Evolutionary conservation across 2,113 vertebrate species (phyloP), one percentile per base, ranked within the genome.

Genomic region (Girardinichthys multiradiatus): DNA sequence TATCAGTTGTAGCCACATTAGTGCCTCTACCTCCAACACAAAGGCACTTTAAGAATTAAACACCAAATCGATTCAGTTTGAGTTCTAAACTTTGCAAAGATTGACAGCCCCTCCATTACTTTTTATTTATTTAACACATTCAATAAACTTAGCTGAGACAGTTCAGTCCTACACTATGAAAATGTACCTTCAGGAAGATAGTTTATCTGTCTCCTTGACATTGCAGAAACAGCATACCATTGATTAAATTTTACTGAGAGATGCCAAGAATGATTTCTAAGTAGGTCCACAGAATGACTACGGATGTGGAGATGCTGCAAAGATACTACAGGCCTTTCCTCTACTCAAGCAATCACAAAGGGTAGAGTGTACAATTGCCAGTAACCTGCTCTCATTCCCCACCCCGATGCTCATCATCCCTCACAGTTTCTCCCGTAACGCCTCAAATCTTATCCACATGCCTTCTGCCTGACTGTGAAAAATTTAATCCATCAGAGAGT

Each of bases 401-500:
- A 69, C 77, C 66, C 70, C 74, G 67, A 57, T 68, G 73, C 81
- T 87, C 89, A 84, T 89, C 88, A 86, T 87, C 79, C 70, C 87
- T 80, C 81, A 76, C 79, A 76, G 80, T 77, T 83, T 79, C 68
- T 83, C 79, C 77, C 86, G 76, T 33, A 73, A 68, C 29, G 57
- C 77, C 74, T 74, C 15, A 63, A 75, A 89, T 90, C 87, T 90
- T 89, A 93, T 92, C 92, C 81, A 67, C 79, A 77, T 70, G 58
- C 68, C 64, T 64, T 72, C 65, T 37, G 77, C 57, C 60, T 65
- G 79, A 74, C 69, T 86, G 86, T 76, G 79, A 81, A 83, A 83
- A 85, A 89, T 85, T 83, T 72, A 84, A 77, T 89, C 81, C 81
- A 82, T 91, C 89, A 81, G 85, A 70, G 64, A 35, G 61, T 81